Percentiles rank a stretch among this genome's conserved stretches.
Conservation (phyloP, 1,140 invertebrate species). For the Vanessa atalanta region DNA sequence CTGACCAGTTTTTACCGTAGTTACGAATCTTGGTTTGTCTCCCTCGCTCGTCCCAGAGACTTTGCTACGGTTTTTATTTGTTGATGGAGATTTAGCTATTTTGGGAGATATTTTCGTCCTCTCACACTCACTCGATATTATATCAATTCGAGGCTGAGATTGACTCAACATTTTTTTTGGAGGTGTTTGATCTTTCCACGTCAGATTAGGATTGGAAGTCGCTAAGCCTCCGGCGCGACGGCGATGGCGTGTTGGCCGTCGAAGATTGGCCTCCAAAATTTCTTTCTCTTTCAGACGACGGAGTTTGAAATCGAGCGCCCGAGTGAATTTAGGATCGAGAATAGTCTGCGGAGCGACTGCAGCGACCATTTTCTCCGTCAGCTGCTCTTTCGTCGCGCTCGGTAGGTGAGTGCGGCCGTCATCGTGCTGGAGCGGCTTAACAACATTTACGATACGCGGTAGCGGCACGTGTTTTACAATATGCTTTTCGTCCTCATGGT, state of each 20-base stretch:
- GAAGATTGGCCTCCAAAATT: conserved; percentile 65
- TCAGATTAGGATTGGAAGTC: conserved; percentile 58
- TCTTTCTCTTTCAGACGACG: conserved; percentile 83
- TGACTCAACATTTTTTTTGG: conserved; percentile 51
- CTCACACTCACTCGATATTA: conserved; percentile 43
- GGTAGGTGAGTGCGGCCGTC: conserved; percentile 36
- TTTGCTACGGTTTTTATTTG: conserved; percentile 42
- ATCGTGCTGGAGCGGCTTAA: conserved; percentile 62
- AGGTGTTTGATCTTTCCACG: conserved; percentile 45
- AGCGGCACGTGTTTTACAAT: conserved; percentile 27
- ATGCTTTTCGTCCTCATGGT: conserved; percentile 56
- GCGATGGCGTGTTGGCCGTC: conserved; percentile 54
- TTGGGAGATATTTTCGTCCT: conserved; percentile 47
- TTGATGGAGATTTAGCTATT: conserved; percentile 47
- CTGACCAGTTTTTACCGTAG: conserved; percentile 88
- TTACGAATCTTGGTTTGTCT: conserved; percentile 84
- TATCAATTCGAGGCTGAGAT: conserved; percentile 60
- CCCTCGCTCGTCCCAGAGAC: conserved; percentile 40
- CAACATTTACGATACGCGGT: conserved; percentile 58
- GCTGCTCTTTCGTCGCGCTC: conserved; percentile 35
- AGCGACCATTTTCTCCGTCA: conserved; percentile 41
- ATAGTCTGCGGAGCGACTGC: conserved; percentile 56
- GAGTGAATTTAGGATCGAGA: conserved; percentile 82
- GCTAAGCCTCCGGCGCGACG: conserved; percentile 48
- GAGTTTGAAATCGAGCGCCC: conserved; percentile 84